A percentile compares a stretch with the other conserved stretches of the same genome.
Evolutionary conservation across 2,888 invertebrate genomes (phyloP).

Genomic region (Adelphocoris suturalis): DNA sequence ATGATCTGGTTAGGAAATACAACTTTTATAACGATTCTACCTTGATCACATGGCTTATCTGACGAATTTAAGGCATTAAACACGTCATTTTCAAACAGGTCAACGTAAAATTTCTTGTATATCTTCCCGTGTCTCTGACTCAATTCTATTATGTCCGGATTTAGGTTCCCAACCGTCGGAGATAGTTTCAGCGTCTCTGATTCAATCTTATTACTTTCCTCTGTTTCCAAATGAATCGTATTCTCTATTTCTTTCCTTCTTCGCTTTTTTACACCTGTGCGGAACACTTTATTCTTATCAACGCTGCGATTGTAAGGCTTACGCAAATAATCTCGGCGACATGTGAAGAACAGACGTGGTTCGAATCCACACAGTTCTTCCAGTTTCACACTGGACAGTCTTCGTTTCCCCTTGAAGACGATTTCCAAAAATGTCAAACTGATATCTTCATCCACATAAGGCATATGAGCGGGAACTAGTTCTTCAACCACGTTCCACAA

Average conservation of each 20-base stretch:
- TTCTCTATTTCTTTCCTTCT: not conserved
- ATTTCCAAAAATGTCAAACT: slow-evolving; percentile 44
- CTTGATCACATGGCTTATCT: too few species aligned
- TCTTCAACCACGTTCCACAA: slow-evolving; percentile 46
- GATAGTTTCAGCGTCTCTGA: not conserved
- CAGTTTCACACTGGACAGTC: not conserved
- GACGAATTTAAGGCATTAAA: not conserved
- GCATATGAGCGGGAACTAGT: slow-evolving; percentile 3
- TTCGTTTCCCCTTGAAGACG: slow-evolving; percentile 1
- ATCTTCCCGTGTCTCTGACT: not conserved
- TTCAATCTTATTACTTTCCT: not conserved
- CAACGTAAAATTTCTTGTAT: not conserved
- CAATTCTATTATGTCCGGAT: slow-evolving; percentile 13
- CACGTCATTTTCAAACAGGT: not conserved
- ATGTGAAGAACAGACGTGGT: not conserved
- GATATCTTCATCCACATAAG: slow-evolving; percentile 19
- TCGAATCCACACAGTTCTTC: not conserved
- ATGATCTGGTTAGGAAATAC: slow-evolving; percentile 28
- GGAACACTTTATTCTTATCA: not conserved
- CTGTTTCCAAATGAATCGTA: not conserved
- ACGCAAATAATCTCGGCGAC: not conserved
- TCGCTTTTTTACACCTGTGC: not conserved
- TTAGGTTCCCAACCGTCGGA: not conserved
- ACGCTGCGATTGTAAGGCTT: not conserved
- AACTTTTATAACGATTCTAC: not conserved